phyloP scores from a whole-genome alignment of 2,797 vertebrate species.

The Hemitrygon akajei region DNA sequence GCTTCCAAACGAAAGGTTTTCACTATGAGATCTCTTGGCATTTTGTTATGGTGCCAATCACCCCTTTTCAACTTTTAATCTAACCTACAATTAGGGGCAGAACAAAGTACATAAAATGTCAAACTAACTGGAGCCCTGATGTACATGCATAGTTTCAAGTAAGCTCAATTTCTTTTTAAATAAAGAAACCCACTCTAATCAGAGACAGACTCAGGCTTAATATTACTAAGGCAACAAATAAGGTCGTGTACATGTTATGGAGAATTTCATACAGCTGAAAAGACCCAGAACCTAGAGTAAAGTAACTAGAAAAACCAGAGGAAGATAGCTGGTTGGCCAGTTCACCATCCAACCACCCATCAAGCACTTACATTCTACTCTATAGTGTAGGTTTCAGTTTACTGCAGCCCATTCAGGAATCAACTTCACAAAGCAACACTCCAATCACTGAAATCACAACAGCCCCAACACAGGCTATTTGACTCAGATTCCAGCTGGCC shows the following conservation, averaged over 20 bases:
- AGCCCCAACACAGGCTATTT: too few species aligned
- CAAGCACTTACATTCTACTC: background rate
- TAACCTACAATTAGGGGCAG: background rate
- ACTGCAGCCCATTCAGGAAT: background rate
- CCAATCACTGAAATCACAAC: too few species aligned
- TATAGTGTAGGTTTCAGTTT: background rate
- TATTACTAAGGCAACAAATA: conserved; percentile 32
- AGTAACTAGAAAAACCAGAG: background rate
- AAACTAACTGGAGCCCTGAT: conserved; percentile 29
- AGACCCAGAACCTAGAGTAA: background rate
- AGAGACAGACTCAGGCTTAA: conserved; percentile 24
- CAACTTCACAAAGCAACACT: background rate
- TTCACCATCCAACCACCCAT: too few species aligned
- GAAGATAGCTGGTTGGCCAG: background rate
- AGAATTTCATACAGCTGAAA: conserved; percentile 17
- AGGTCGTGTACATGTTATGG: background rate
- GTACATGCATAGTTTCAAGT: conserved; percentile 11
- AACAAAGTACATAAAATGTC: background rate
- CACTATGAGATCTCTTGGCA: background rate
- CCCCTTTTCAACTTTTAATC: conserved; percentile 9
- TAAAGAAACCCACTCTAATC: conserved; percentile 24
- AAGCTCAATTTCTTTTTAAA: background rate
- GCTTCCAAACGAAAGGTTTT: background rate
- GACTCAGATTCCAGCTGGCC: too few species aligned
- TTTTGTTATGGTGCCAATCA: background rate